Conservation (phyloP, 2,888 invertebrate genomes). For the Cenopis cana region DNA sequence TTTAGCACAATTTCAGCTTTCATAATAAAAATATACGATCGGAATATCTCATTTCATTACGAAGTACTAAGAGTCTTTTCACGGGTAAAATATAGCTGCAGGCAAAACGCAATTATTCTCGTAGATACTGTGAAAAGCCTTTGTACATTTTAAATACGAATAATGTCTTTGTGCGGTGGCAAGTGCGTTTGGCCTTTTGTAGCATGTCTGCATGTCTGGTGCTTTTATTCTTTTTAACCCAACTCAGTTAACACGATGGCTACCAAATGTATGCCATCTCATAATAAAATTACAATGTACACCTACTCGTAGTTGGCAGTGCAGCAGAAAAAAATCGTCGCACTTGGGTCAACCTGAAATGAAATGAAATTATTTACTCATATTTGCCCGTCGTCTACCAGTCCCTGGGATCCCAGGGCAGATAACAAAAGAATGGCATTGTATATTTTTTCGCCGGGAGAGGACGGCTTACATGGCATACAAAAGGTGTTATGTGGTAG, state of each 20-base stretch:
- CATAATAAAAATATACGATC: not conserved
- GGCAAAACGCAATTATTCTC: slow-evolving; percentile 13
- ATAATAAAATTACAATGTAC: not conserved
- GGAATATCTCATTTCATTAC: not conserved
- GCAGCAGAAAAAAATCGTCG: too few relatives aligned
- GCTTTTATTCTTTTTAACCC: not conserved
- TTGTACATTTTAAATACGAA: slow-evolving; percentile 17
- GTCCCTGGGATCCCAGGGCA: too few relatives aligned
- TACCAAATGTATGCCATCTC: not conserved
- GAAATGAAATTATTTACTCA: too few relatives aligned
- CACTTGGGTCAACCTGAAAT: too few relatives aligned
- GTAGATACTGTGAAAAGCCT: not conserved
- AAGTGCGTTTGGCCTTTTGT: slow-evolving; percentile 1
- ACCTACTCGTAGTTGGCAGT: not conserved
- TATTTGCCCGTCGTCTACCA: too few relatives aligned
- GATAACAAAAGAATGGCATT: too few relatives aligned
- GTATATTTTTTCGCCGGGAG: too few relatives aligned
- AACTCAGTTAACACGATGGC: not conserved
- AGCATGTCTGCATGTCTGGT: not conserved
- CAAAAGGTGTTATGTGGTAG: too few relatives aligned
- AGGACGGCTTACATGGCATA: too few relatives aligned
- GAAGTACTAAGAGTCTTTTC: slow-evolving; percentile 3
- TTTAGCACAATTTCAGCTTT: not conserved
- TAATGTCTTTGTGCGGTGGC: slow-evolving; percentile 12
- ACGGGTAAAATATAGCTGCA: not conserved